phyloP scores from a whole-genome alignment of 1,140 invertebrate species.

The Conus ventricosus region DNA sequence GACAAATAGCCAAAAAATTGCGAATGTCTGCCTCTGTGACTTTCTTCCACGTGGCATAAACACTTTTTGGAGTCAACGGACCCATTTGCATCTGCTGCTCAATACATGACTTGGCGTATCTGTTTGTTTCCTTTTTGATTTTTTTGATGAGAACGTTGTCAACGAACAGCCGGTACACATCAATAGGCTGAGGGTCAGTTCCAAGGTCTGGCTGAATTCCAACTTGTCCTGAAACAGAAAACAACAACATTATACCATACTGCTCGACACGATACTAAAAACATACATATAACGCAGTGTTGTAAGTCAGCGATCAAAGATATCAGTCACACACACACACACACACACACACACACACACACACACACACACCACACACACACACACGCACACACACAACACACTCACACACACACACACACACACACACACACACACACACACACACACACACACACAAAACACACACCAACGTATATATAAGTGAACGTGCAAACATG shows the following conservation, averaged over 20 bases:
- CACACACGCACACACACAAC: no score
- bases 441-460: no score
- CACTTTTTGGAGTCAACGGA: not conserved
- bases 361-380: no score
- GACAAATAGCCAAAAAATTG: conserved; percentile 16
- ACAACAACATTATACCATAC: not conserved
- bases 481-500: no score
- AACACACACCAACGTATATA: no score
- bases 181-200: not conserved
- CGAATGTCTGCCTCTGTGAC: not conserved
- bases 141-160: not conserved
- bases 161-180: not conserved
- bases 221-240: not conserved
- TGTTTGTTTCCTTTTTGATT: conserved; percentile 10
- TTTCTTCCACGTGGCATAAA: not conserved
- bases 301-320: not conserved
- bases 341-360: no score
- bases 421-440: no score
- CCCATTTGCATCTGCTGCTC: not conserved
- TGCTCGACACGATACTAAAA: no score
- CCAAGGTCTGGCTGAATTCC: not conserved
- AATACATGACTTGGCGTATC: not conserved
- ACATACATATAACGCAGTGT: not conserved
- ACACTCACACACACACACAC: no score
- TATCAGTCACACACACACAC: no score